Conservation (phyloP, 2,797 vertebrate genomes). For the Sebastes minor region DNA sequence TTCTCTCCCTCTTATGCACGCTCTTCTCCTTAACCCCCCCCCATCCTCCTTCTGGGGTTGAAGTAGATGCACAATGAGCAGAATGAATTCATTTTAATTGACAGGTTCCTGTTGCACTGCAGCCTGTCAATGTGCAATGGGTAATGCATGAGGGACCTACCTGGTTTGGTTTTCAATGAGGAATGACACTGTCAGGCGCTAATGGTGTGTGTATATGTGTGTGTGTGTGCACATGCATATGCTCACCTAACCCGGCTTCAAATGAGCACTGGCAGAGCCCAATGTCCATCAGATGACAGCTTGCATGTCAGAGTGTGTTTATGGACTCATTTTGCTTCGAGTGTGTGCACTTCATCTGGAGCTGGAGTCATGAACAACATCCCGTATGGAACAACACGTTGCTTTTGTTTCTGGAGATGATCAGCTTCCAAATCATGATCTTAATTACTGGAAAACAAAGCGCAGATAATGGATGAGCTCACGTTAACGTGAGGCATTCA, state of each 20-base stretch:
- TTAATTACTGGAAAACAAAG: constrained; percentile 30
- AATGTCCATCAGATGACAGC: constrained; percentile 44
- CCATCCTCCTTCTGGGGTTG: background rate
- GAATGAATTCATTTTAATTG: constrained; percentile 73
- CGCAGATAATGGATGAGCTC: background rate
- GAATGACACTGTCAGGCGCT: constrained; percentile 35
- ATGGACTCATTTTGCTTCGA: constrained; percentile 41
- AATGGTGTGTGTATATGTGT: constrained; percentile 16
- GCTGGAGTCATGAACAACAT: constrained; percentile 17
- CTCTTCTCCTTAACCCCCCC: background rate
- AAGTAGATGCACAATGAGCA: constrained; percentile 27
- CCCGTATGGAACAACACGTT: background rate
- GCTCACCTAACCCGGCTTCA: constrained; percentile 33
- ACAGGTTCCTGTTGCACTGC: constrained; percentile 65
- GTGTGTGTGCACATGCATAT: constrained; percentile 8
- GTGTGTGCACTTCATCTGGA: background rate
- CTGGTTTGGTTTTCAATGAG: constrained; percentile 70
- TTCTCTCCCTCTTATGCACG: background rate
- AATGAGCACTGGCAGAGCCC: constrained; percentile 42
- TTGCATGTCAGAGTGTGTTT: constrained; percentile 45
- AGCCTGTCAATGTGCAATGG: constrained; percentile 50
- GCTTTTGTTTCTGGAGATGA: constrained; percentile 15
- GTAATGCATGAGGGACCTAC: constrained; percentile 65
- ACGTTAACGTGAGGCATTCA: background rate
- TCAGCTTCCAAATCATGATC: constrained; percentile 11